phyloP scores from a whole-genome alignment of 2,797 vertebrate genomes.

The Pseudochirops cupreus region DNA sequence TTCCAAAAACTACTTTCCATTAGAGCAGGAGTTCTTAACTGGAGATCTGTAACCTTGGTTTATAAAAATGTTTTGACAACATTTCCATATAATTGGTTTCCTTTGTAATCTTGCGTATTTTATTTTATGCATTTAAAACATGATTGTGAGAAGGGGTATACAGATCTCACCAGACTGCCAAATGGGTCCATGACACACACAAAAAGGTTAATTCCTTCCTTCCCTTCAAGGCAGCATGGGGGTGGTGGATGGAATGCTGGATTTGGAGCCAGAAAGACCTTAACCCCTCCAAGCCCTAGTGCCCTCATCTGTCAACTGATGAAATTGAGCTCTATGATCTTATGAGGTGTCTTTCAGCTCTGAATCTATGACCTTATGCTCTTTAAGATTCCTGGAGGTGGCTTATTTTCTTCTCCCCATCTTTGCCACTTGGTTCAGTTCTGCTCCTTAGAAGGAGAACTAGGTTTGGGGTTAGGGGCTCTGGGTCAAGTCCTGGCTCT shows the following conservation, averaged over 20 bases:
- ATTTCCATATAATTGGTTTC: neutral
- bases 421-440: too few species aligned
- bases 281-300: neutral
- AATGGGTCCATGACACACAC: neutral
- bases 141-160: neutral
- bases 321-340: neutral
- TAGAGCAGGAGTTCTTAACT: neutral
- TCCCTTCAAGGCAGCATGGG: neutral
- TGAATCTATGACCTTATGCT: too few species aligned
- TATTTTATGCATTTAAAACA: neutral
- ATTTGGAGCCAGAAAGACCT: neutral
- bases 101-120: neutral
- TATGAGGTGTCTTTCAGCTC: too few species aligned
- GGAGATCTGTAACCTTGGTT: neutral
- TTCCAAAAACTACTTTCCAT: neutral
- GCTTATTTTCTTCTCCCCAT: too few species aligned
- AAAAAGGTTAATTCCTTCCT: neutral
- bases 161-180: neutral
- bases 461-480: too few species aligned
- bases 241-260: neutral
- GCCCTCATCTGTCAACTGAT: neutral
- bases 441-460: too few species aligned
- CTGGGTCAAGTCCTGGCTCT: too few species aligned
- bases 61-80: neutral
- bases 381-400: too few species aligned